Base-by-base conservation (phyloP, 2,888 invertebrate species). In the Sclerodermus sp. region DNA sequence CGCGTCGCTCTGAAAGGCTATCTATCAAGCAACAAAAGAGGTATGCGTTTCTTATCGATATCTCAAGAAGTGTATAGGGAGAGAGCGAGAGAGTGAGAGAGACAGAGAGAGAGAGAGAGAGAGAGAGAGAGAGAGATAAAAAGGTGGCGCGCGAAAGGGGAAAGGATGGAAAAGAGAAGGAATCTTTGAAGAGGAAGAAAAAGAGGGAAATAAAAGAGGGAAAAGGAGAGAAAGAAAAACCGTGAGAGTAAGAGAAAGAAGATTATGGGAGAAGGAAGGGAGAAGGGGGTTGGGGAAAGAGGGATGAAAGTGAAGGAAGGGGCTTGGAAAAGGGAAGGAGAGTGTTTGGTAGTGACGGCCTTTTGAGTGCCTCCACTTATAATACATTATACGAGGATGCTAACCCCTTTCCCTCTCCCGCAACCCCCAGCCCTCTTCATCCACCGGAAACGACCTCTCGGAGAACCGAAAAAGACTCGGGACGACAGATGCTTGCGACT, bases 341-440 rank as follows among this genome's bases (percentile, higher is more conserved):
- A 66, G 67, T 65, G 65, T 67, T 69, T 69, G 69, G 66, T 62
- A 67, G 58, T 61, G 70, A 72, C 62, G 68, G 65, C 56, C 55
- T 53, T 58, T 51, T 60, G 62, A 70, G 64, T 68, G 72, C 67
- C 55, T 62, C 64, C 60, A 67, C 64, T 66, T 67, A 62, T 64
- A 70, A 71, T 70, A 58, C 62, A 66, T 64, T 66, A 62, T 66
- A 43, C 31, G 49, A 51, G 53, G 60, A 58, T 58, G 60, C 53
- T 58, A 56, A 65, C 53, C 57, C 43, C 17, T 45, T 43, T 39
- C 47, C 50, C 48, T 42, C 39, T 29, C n/a, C 13, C 34, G 4
- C 34, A 12, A 12, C 34, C 13, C 10, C 34, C n/a, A n/a, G 12
- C 41, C 40, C 31, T 49, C 48, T 44, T 49, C 55, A 38, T 51